Evolutionary conservation across 2,797 vertebrate species (phyloP).

Genomic region (Sebastes hopkinsi): DNA sequence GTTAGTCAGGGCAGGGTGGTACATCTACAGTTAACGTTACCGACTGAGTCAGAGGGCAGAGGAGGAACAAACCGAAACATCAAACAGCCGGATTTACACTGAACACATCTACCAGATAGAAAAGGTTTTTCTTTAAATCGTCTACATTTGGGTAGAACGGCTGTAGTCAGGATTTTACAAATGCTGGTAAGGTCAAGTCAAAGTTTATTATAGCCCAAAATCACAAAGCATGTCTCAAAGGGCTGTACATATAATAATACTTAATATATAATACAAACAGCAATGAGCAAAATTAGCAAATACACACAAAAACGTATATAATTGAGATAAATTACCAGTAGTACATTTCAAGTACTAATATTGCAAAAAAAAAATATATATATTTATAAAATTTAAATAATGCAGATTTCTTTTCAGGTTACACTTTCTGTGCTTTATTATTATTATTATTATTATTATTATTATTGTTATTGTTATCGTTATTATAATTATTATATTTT

Average conservation of each 20-base stretch:
- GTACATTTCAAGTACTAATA: neutral
- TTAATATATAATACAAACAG: no score
- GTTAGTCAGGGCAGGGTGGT: neutral
- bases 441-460: no score
- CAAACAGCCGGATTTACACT: neutral
- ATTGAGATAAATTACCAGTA: no score
- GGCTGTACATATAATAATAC: no score
- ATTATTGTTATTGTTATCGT: no score
- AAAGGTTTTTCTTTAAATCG: neutral
- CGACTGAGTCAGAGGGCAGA: neutral
- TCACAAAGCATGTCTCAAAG: no score
- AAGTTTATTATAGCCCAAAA: no score
- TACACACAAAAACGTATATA: no score
- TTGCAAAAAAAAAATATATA: neutral
- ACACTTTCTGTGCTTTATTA: neutral
- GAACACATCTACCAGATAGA: neutral
- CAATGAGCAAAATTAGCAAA: no score
- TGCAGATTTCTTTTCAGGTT: neutral
- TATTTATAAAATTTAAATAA: neutral
- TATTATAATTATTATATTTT: no score
- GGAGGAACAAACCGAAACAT: slow-evolving; percentile 10
- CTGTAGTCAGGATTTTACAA: neutral
- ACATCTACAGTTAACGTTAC: neutral
- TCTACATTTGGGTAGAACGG: neutral
- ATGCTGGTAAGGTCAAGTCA: neutral